These are phyloP conservation scores for Pluvianellus socialis DNA, from an alignment of 2,113 vertebrate species.

Conservation along the genomic window DNA sequence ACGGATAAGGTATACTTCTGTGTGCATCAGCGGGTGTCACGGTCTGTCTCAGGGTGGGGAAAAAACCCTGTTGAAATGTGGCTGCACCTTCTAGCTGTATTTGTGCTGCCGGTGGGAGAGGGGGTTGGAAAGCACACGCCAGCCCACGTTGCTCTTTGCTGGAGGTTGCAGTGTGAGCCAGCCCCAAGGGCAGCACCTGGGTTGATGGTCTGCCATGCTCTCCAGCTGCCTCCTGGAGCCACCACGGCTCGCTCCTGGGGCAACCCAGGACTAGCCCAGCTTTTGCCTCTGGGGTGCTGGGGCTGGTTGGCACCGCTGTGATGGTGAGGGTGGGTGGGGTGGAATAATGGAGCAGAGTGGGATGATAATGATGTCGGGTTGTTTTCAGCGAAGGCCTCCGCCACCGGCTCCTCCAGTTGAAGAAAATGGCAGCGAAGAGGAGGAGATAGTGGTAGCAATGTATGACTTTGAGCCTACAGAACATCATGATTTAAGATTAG, in stretches of 20 bases:
- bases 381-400: slow-evolving; percentile 73
- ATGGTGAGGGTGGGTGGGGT: background rate
- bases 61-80: background rate
- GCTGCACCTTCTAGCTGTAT: background rate
- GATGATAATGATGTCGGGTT: background rate
- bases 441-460: slow-evolving; percentile 85
- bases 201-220: accelerated
- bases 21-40: background rate
- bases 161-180: background rate
- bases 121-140: background rate
- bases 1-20: background rate
- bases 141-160: background rate
- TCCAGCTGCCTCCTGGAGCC: background rate
- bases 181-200: accelerated
- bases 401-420: slow-evolving; percentile 44
- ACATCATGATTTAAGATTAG: slow-evolving; percentile 85
- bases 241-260: background rate
- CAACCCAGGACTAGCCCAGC: background rate
- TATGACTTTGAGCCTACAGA: slow-evolving; percentile 88
- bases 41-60: background rate
- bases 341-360: background rate
- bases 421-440: slow-evolving; percentile 62
- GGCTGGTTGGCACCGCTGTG: background rate
- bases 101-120: background rate
- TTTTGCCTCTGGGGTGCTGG: background rate